Evolutionary conservation across 2,113 vertebrate genomes (phyloP).

Genomic region (Puffinus mauretanicus): DNA sequence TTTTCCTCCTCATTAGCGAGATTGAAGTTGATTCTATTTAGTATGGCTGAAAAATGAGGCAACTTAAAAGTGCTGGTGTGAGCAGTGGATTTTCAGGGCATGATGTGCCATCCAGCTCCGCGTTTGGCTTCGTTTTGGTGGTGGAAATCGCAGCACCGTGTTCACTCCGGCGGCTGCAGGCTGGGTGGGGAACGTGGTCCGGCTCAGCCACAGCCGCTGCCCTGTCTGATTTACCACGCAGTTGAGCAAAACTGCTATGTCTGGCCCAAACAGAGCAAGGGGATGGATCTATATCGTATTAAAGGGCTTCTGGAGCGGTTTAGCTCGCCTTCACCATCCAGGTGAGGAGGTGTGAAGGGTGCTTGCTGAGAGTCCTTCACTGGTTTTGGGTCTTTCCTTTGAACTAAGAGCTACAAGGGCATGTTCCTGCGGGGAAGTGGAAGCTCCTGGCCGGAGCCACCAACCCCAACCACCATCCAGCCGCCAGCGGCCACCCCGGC

Average conservation of each 20-base stretch:
- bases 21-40: rapidly evolving
- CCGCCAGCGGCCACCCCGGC: neutral
- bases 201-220: neutral
- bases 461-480: neutral
- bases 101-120: rapidly evolving
- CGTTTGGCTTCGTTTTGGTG: neutral
- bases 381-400: neutral
- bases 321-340: neutral
- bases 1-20: neutral
- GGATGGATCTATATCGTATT: neutral
- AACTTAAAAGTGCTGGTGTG: neutral
- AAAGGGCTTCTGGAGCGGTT: neutral
- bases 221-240: neutral
- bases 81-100: neutral
- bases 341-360: neutral
- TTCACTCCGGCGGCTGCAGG: neutral
- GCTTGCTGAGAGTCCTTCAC: neutral
- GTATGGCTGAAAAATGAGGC: neutral
- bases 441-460: neutral
- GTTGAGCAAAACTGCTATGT: rapidly evolving
- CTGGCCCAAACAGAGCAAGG: neutral
- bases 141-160: rapidly evolving
- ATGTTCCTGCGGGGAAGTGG: neutral
- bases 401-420: neutral
- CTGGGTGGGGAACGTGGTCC: neutral